Evolutionary conservation across 2,113 vertebrate species (phyloP), one percentile per base, ranked within the genome.

Genomic region (Pterocles gutturalis): DNA sequence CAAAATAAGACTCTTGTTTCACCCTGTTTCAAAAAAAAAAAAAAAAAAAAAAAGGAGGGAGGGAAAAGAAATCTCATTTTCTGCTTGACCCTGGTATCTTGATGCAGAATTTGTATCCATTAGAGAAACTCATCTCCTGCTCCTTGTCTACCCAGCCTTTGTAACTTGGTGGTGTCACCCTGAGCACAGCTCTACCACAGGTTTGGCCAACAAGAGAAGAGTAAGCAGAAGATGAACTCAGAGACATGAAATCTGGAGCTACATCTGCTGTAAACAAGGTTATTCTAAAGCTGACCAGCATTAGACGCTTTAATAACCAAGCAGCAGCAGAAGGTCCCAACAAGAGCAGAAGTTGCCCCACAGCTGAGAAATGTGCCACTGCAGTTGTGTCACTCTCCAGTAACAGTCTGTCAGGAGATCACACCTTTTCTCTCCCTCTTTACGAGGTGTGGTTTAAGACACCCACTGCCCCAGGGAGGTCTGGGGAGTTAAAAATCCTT

Each of bases 91-190:
- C 26, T 62, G n/a, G 26, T 84, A 92, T 48, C 31, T 87, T 65
- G 34, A 85, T 76, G 57, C 31, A 89, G 66, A 82, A 72, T 90
- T 93, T 93, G 5, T 85, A 48, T 60, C 73, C 38, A 45, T 67
- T 64, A 82, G 43, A 64, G 34, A 93, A 96, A 87, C 22, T 82
- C 1, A 87, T 82, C 51, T 90, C 70, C 90, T 90, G 29, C 46
- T 77, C 24, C 65, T 94, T 93, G 79, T 87, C 87, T 94, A 34
- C 48, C n/a, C 58, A 80, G 87, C 62, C 60, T 96, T 80, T 95
- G 54, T 89, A 87, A 76, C 65, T 61, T 51, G 54, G 31, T 53
- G 66, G 25, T 94, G 62, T 76, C 33, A 66, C 17, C 77, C 71
- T 12, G 17, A 79, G 51, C 60, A 87, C 73, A 84, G 33, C 65